Percentiles rank a stretch among this genome's conserved stretches.
These are phyloP conservation scores for Salvelinus alpinus DNA, from an alignment of 2,113 vertebrate genomes.

Conservation along the genomic window DNA sequence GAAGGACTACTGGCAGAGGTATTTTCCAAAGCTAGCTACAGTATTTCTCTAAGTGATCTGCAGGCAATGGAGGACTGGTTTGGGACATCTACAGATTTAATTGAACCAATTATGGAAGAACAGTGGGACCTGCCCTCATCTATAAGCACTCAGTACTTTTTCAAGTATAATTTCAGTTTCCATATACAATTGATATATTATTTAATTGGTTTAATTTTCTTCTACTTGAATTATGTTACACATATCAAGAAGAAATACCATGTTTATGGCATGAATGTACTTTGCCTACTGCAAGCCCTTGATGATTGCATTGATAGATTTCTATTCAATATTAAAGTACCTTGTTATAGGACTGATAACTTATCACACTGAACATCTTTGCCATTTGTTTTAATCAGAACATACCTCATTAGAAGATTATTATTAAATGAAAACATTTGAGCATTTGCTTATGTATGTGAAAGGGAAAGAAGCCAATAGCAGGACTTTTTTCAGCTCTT, in stretches of 20 bases:
- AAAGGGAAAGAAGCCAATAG: neutral
- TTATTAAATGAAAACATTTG: too few species aligned
- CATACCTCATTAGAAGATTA: too few species aligned
- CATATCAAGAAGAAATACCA: neutral
- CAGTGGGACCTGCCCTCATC: neutral
- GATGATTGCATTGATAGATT: neutral
- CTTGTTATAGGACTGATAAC: neutral
- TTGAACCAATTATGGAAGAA: conserved; percentile 21
- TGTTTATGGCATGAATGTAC: too few species aligned
- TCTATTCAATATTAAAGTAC: neutral
- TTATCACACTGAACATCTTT: neutral
- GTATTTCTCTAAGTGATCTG: conserved; percentile 36
- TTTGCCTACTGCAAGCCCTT: neutral
- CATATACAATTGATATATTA: neutral
- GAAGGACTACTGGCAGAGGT: conserved; percentile 12
- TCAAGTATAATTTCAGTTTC: neutral
- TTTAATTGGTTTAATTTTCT: neutral
- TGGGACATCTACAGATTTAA: conserved; percentile 22
- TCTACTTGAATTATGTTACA: neutral
- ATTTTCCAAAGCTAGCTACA: conserved; percentile 33
- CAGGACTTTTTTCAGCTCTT: conserved; percentile 32
- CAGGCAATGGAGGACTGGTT: conserved; percentile 7
- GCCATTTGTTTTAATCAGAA: neutral
- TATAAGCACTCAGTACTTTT: neutral
- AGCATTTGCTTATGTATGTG: neutral